Conservation (phyloP, 2,888 invertebrate species). For the Nycteola revayana region DNA sequence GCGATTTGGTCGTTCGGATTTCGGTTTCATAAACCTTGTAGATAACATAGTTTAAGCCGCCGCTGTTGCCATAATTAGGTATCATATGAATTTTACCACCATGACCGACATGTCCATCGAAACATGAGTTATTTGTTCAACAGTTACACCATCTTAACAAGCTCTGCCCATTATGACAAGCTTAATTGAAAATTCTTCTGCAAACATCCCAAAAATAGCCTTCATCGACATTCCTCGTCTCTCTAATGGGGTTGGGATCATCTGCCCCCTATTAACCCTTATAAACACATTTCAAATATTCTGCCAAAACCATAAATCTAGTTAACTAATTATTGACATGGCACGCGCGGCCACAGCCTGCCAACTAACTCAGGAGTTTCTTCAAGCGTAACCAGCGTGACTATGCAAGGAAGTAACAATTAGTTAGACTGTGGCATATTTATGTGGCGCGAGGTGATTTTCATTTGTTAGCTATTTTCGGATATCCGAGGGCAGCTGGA, state of each 20-base stretch:
- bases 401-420: conserved; percentile 37
- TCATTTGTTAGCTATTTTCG: conserved; percentile 63
- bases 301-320: conserved; percentile 57
- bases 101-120: too few species aligned
- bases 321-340: conserved; percentile 63
- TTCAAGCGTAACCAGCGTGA: conserved; percentile 26
- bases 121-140: too few species aligned
- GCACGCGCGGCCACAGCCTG: conserved; percentile 36
- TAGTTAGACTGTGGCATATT: conserved; percentile 56
- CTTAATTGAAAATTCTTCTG: conserved; percentile 17
- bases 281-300: conserved; percentile 52
- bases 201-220: conserved; percentile 21
- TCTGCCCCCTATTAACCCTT: conserved; percentile 66
- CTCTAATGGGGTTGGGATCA: conserved; percentile 24
- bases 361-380: conserved; percentile 2
- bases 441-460: conserved; percentile 43
- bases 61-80: too few species aligned
- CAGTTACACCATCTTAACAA: too few species aligned
- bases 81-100: too few species aligned
- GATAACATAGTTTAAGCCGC: too few species aligned
- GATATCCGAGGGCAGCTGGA: conserved; percentile 54
- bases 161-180: conserved; percentile 6
- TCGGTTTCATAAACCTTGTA: too few species aligned
- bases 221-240: conserved; percentile 24
- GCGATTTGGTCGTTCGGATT: too few species aligned